Evolutionary conservation across 2,113 vertebrate species (phyloP).

Genomic region (Leucoraja erinaceus): DNA sequence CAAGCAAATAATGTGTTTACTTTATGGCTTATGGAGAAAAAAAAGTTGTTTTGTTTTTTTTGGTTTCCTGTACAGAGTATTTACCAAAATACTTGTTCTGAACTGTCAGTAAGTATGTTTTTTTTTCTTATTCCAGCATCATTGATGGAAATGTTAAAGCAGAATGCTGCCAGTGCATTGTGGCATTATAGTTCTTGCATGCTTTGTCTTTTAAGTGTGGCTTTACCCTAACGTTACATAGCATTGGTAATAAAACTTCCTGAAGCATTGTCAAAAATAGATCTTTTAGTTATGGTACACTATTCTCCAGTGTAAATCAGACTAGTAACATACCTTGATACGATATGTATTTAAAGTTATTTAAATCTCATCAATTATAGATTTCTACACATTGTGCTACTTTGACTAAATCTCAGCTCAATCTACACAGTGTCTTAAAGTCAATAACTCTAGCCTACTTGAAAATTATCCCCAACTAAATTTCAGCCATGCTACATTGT

Average conservation of each 20-base stretch:
- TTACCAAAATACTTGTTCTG: conserved; percentile 62
- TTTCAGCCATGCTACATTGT: too few species aligned
- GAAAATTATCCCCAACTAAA: too few species aligned
- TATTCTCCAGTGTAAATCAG: not conserved
- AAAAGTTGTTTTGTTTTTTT: conserved; percentile 18
- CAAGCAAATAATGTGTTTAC: not conserved
- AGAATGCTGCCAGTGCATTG: conserved; percentile 28
- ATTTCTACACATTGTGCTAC: not conserved
- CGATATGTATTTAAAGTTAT: not conserved
- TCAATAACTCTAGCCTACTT: too few species aligned
- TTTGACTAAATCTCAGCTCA: not conserved
- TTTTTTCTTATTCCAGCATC: conserved; percentile 34
- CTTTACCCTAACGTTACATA: conserved; percentile 11
- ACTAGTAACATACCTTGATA: not conserved
- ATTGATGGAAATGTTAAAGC: conserved; percentile 10
- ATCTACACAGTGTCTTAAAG: too few species aligned
- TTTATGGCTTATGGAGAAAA: not conserved
- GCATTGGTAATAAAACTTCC: not conserved
- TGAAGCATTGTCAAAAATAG: not conserved
- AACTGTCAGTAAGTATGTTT: conserved; percentile 65
- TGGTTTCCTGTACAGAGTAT: conserved; percentile 28
- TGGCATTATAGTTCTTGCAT: not conserved
- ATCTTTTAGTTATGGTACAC: not conserved
- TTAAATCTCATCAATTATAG: not conserved
- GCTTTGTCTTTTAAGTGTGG: not conserved